phyloP scores from a whole-genome alignment of 2,797 vertebrate genomes.

The Spheniscus humboldti region DNA sequence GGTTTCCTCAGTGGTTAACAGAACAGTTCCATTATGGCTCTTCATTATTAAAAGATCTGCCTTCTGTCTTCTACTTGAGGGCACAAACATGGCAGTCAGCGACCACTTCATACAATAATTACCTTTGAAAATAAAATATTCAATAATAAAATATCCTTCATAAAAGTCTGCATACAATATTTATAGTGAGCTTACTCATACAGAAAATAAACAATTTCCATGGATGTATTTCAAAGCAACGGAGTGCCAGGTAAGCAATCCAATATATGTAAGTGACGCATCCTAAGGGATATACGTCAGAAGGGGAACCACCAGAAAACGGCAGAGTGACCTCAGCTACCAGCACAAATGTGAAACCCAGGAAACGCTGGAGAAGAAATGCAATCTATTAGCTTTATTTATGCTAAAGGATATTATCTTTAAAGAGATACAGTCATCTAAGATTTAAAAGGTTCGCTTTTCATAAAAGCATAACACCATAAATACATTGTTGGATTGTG shows the following conservation, averaged over 20 bases:
- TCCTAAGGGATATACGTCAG: fast-evolving
- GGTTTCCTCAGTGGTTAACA: not conserved
- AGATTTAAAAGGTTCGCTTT: not conserved
- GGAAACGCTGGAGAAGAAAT: not conserved
- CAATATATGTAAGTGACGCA: not conserved
- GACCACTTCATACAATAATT: not conserved
- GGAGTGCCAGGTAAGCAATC: not conserved
- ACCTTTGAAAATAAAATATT: not conserved
- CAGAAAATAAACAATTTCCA: not conserved
- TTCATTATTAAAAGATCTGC: not conserved
- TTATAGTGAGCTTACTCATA: not conserved
- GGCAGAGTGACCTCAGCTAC: not conserved
- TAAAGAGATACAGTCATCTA: not conserved
- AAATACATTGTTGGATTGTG: not conserved
- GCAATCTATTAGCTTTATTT: not conserved
- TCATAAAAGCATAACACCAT: not conserved
- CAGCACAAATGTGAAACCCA: not conserved
- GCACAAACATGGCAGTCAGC: not conserved
- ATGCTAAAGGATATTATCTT: not conserved
- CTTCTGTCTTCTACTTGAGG: not conserved
- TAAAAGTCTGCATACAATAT: not conserved
- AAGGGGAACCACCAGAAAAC: not conserved
- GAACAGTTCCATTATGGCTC: not conserved
- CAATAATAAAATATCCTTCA: not conserved
- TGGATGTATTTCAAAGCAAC: not conserved